Evolutionary conservation across 2,888 invertebrate species (phyloP).

Genomic region (Napeogenes sylphis): DNA sequence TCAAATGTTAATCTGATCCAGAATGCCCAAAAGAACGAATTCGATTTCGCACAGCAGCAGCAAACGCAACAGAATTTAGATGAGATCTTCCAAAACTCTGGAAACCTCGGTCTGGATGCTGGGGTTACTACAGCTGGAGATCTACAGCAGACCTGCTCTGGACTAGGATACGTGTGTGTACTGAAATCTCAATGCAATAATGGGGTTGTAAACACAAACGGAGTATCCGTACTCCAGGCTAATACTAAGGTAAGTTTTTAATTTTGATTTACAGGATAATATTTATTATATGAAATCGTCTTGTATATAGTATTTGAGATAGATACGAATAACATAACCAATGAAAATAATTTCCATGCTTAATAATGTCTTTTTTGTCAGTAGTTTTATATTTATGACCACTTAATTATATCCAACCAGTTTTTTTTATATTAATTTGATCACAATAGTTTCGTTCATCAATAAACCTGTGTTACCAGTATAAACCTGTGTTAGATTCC

Average conservation of each 20-base stretch:
- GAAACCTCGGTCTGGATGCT: conserved; percentile 48
- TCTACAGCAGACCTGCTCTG: conserved; percentile 75
- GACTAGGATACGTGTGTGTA: conserved; percentile 79
- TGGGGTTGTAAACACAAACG: conserved; percentile 76
- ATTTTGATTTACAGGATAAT: neutral
- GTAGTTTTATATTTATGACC: too few relatives aligned
- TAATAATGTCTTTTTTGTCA: too few relatives aligned
- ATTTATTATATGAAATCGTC: too few relatives aligned
- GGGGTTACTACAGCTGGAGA: conserved; percentile 46
- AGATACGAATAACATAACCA: too few relatives aligned
- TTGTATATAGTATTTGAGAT: too few relatives aligned
- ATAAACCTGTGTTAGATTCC: too few relatives aligned
- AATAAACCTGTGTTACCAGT: too few relatives aligned
- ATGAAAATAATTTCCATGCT: too few relatives aligned
- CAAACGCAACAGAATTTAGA: conserved; percentile 60
- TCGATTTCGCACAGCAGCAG: conserved; percentile 55
- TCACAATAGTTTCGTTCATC: too few relatives aligned
- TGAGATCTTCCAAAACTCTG: conserved; percentile 56
- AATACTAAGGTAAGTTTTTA: conserved; percentile 72
- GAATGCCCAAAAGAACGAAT: conserved; percentile 54
- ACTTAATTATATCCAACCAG: too few relatives aligned
- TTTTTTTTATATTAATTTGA: too few relatives aligned
- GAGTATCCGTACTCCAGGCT: conserved; percentile 67
- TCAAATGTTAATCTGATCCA: conserved; percentile 60
- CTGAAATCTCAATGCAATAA: conserved; percentile 78